phyloP scores from a whole-genome alignment of 2,797 vertebrate species.

The Acanthornis magna region DNA sequence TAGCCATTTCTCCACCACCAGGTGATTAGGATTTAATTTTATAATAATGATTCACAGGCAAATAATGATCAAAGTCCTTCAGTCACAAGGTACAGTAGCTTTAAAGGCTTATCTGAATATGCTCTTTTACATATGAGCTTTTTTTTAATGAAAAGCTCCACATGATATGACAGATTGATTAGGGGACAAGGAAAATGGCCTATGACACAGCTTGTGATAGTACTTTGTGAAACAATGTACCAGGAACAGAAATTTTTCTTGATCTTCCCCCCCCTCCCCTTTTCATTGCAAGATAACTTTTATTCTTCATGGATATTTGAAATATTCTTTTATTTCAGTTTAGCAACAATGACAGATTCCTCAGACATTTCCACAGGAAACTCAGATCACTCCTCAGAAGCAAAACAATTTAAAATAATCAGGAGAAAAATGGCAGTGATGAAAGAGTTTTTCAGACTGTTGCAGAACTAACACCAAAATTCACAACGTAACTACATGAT shows the following conservation, averaged over 20 bases:
- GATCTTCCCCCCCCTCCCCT: accelerated
- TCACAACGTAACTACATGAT: background rate
- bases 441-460: background rate
- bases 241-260: background rate
- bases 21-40: background rate
- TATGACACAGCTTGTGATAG: background rate
- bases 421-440: background rate
- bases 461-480: background rate
- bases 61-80: background rate
- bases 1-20: background rate
- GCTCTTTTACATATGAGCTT: background rate
- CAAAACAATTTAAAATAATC: constrained; percentile 1
- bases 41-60: background rate
- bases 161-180: background rate
- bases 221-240: background rate
- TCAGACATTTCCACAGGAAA: background rate
- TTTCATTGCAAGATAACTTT: background rate
- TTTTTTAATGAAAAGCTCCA: background rate
- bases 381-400: background rate
- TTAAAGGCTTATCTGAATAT: background rate
- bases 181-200: background rate
- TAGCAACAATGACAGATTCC: background rate
- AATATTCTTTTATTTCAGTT: constrained; percentile 16
- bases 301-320: background rate
- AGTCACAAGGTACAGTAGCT: background rate